Conservation (phyloP, 1,140 invertebrate genomes). For the Paraescarpia echinospica region DNA sequence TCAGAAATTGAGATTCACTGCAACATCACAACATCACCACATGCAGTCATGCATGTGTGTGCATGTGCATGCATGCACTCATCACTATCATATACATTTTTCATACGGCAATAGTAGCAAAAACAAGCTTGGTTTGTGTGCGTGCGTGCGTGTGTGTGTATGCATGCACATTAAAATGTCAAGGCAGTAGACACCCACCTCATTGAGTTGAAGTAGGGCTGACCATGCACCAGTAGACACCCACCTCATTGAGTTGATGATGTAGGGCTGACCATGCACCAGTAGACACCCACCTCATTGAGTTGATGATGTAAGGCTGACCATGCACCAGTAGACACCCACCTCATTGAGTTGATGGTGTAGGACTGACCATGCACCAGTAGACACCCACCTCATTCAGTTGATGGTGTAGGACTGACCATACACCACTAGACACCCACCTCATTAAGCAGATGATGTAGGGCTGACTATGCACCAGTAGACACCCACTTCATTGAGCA, state of each 20-base stretch:
- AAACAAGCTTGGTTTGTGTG: no score
- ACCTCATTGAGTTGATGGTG: slow-evolving; percentile 86
- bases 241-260: slow-evolving; percentile 84
- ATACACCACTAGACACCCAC: slow-evolving; percentile 49
- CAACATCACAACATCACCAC: no score
- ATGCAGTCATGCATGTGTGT: no score
- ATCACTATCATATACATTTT: no score
- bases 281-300: slow-evolving; percentile 69
- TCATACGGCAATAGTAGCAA: no score
- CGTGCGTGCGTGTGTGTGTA: no score
- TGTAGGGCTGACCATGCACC: slow-evolving; percentile 76
- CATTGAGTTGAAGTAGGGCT: neutral
- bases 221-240: neutral
- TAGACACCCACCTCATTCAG: slow-evolving; percentile 72
- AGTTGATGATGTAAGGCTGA: slow-evolving; percentile 91
- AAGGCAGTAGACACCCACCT: no score
- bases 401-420: slow-evolving; percentile 89
- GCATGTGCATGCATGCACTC: no score
- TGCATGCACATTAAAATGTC: no score
- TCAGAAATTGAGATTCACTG: no score
- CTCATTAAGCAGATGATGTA: slow-evolving; percentile 90
- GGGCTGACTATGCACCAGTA: slow-evolving; percentile 68
- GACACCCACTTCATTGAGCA: slow-evolving; percentile 75
- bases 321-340: neutral
- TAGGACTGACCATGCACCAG: slow-evolving; percentile 75